Evolutionary conservation across 2,888 invertebrate genomes (phyloP).

Genomic region (Kryphioiulus occultus): DNA sequence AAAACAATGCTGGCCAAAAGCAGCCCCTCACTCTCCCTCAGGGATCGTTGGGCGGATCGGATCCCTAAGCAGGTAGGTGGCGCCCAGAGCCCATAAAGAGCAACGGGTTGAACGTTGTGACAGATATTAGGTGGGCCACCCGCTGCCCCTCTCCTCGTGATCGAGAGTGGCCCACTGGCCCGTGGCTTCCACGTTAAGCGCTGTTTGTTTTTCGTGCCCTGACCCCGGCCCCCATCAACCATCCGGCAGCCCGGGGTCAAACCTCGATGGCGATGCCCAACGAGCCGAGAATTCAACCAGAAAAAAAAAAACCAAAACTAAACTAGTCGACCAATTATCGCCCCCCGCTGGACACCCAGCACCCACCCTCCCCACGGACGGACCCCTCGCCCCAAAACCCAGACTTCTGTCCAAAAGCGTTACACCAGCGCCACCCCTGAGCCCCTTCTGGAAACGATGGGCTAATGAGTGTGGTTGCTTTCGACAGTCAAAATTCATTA

Average conservation of each 20-base stretch:
- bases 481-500: neutral
- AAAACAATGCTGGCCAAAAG: too few relatives aligned
- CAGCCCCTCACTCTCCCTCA: too few relatives aligned
- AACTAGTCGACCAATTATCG: neutral
- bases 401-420: neutral
- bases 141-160: neutral
- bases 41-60: neutral
- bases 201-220: constrained; percentile 49
- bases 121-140: constrained; percentile 44
- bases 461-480: neutral
- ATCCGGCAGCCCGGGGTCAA: constrained; percentile 18
- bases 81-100: constrained; percentile 44
- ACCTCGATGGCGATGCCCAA: neutral
- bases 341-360: neutral
- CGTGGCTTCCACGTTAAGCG: constrained; percentile 45
- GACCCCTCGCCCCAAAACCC: neutral
- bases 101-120: constrained; percentile 42
- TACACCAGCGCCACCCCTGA: neutral
- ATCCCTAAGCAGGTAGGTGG: constrained; percentile 17
- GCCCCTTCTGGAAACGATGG: neutral
- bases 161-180: constrained; percentile 39
- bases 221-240: constrained; percentile 47
- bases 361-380: neutral
- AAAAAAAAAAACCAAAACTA: neutral
- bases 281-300: neutral